These are phyloP conservation scores for Poeciliopsis gracilis DNA, from an alignment of 2,797 vertebrate species.

Conservation along the genomic window DNA sequence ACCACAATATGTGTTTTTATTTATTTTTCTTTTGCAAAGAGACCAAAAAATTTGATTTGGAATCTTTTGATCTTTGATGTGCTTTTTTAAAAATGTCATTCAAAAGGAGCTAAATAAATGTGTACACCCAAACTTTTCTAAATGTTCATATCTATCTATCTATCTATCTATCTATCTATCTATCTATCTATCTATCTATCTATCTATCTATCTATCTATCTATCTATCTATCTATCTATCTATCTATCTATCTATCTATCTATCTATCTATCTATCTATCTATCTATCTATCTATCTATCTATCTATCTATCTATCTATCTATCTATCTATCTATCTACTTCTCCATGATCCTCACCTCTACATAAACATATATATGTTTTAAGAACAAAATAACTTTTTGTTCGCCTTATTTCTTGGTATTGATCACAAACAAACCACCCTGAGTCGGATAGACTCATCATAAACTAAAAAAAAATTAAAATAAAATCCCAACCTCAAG, in stretches of 20 bases:
- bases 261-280: not conserved
- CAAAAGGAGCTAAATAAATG: not conserved
- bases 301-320: not conserved
- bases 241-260: not conserved
- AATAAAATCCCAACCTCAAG: not conserved
- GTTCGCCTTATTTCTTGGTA: not conserved
- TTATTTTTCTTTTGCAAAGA: not conserved
- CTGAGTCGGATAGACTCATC: not conserved
- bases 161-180: constrained; percentile 6
- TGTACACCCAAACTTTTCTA: not conserved
- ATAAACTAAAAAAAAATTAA: not conserved
- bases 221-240: no score
- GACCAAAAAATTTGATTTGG: not conserved
- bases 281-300: not conserved
- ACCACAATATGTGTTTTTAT: not conserved
- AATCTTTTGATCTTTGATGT: not conserved
- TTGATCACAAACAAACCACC: not conserved
- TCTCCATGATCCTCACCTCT: no score
- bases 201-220: not conserved
- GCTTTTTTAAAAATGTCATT: not conserved
- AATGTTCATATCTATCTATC: no score
- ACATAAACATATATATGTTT: no score
- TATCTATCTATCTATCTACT: not conserved
- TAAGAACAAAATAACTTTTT: no score
- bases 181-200: constrained; percentile 1